Evolutionary conservation across 2,797 vertebrate genomes (phyloP), one percentile per base, ranked within the genome.

Genomic region (Euthynnus affinis): DNA sequence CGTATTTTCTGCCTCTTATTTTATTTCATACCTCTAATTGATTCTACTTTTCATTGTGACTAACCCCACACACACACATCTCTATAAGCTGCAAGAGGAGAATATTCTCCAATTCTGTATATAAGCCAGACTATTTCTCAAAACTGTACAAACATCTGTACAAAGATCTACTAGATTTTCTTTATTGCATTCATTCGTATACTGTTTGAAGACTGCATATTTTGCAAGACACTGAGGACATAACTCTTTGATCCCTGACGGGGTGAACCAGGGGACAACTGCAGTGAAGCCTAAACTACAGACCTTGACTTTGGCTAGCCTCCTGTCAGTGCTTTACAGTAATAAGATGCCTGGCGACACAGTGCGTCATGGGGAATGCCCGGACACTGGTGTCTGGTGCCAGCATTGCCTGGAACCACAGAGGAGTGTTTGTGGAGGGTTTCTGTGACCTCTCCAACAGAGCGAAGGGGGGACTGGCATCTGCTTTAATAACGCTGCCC

Each of bases 401-500:
- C 91, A 92, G 80, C 70, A 76, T 76, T 55, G 81, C 81, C 84
- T 75, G 32, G 71, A 89, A 87, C 83, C 85, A 81, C 84, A 59
- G 74, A 88, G 55, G 77, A 83, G 63, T 53, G 42, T 78, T 60
- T 73, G 80, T 40, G 60, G 71, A 80, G 71, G 76, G 58, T 76
- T 71, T 68, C 77, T 78, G 72, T 92, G 90, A 91, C 92, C 90
- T 88, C 81, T 82, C 83, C 57, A 63, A 76, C 82, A 79, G 71
- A 83, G 80, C 52, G 27, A 72, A 72, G 71, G 76, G 63, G 72
- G 72, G 63, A 49, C 29, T 83, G 86, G 87, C 91, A 89, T 91
- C 86, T 89, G 90, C 67, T 88, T 88, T 91, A 88, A 89, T 92
- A 89, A 88, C 42, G 76, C 74, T 84, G 87, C 79, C 87, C 84